Percentiles rank a stretch among this genome's conserved stretches.
Conservation (phyloP, 2,797 vertebrate species). For the Notoglanidium macrostoma region DNA sequence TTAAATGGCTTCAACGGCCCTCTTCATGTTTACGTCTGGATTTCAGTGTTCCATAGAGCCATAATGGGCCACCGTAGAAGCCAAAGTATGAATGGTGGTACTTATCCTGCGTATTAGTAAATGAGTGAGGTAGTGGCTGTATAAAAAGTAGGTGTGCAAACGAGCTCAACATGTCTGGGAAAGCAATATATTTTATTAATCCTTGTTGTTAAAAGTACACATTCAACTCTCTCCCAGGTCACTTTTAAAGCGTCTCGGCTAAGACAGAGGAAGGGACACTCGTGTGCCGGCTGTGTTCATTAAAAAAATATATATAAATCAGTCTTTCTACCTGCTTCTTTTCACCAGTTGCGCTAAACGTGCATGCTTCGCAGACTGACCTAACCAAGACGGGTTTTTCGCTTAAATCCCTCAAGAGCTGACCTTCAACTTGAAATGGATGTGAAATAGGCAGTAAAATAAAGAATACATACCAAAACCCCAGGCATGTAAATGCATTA, state of each 20-base stretch:
- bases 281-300: not conserved
- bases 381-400: not conserved
- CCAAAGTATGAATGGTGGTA: constrained; percentile 32
- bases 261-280: constrained; percentile 17
- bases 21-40: constrained; percentile 33
- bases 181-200: constrained; percentile 44
- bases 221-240: constrained; percentile 27
- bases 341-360: not conserved
- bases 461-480: not conserved
- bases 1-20: constrained; percentile 1
- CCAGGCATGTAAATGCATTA: not conserved
- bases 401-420: not conserved
- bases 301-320: not conserved
- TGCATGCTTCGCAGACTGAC: not conserved
- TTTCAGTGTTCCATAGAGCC: constrained; percentile 27
- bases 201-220: constrained; percentile 28
- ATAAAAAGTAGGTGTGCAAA: constrained; percentile 29
- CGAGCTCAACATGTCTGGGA: constrained; percentile 34
- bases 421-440: not conserved
- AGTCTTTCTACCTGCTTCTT: not conserved
- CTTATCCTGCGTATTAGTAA: constrained; percentile 35
- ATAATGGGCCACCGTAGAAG: constrained; percentile 36
- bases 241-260: constrained; percentile 39
- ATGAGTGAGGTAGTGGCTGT: constrained; percentile 31
- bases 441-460: not conserved